Evolutionary conservation across 2,797 vertebrate species (phyloP).

Genomic region (Carcharodon carcharias): DNA sequence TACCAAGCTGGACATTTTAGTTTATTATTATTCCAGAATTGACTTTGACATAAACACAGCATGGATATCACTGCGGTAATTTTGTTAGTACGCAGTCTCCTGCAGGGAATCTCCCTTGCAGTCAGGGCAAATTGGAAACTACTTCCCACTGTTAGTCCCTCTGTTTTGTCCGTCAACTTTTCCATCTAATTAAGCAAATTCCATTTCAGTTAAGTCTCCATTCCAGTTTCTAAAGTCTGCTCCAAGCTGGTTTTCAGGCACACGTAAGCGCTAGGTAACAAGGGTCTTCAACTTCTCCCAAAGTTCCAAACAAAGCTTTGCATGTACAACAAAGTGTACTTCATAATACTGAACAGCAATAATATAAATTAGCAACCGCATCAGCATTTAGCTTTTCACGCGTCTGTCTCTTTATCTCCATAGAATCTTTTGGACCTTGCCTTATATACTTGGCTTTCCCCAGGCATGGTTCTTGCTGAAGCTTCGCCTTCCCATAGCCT

Average conservation of each 20-base stretch:
- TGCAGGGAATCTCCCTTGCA: not conserved
- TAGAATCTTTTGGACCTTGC: not conserved
- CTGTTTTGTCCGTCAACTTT: not conserved
- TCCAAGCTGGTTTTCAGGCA: not conserved
- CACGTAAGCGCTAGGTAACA: too few relatives aligned
- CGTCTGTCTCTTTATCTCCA: not conserved
- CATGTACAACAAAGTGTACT: not conserved
- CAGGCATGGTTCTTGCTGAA: too few relatives aligned
- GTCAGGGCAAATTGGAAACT: conserved; percentile 7
- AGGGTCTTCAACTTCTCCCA: not conserved
- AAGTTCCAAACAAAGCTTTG: not conserved
- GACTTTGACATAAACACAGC: conserved; percentile 2
- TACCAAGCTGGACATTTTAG: not conserved
- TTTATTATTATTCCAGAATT: not conserved
- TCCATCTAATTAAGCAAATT: not conserved
- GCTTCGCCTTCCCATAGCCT: too few relatives aligned
- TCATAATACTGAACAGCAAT: not conserved
- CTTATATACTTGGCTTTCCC: not conserved
- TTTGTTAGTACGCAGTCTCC: not conserved
- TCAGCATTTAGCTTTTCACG: not conserved
- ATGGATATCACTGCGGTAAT: not conserved
- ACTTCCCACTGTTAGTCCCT: not conserved
- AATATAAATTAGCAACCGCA: not conserved
- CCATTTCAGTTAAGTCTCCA: not conserved
- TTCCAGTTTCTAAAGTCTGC: conserved; percentile 20